Evolutionary conservation across 2,888 invertebrate genomes (phyloP), one percentile per base, ranked within the genome.

Genomic region (Amiota minor): DNA sequence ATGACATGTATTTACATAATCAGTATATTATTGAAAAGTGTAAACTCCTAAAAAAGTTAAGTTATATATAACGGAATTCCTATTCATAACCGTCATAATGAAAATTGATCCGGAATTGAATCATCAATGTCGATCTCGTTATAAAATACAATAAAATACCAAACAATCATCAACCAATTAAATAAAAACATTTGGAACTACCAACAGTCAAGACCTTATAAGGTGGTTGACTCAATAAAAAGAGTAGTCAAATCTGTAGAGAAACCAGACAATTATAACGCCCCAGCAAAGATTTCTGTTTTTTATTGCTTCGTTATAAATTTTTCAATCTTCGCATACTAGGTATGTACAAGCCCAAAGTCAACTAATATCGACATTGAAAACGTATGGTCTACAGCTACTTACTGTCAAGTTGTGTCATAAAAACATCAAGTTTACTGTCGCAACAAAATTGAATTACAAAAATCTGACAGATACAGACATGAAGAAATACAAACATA

Each of bases 391-490:
- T 74, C 78, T 73, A 74, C 75, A 77, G 82, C 78, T 86, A 83
- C 85, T 83, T 86, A 85, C 79, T 83, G 86, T 86, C 86, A 85
- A 83, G 85, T 77, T 78, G 78, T 83, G 83, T 85, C 86, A 83
- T 83, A 85, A 82, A 86, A 84, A 86, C 86, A 86, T 83, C 83
- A 83, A 83, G 74, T 83, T 85, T 81, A 85, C 81, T 86, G 83
- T 83, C 83, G 81, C 84, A 86, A 83, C 81, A 86, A 82, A 35
- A 85, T 83, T 82, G 82, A 85, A 80, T 80, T 83, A 85, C 81
- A 85, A 69, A 85, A 86, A 86, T 83, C 85, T 82, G 85, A 86
- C 83, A 85, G 75, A 61, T 73, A 74, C 72, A 72, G 67, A 18
- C 73, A 73, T 72, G 72, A 75, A 35, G 35, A 74, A 77, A 74